phyloP scores from a whole-genome alignment of 2,888 invertebrate genomes.

The Balanococcus diminutus region DNA sequence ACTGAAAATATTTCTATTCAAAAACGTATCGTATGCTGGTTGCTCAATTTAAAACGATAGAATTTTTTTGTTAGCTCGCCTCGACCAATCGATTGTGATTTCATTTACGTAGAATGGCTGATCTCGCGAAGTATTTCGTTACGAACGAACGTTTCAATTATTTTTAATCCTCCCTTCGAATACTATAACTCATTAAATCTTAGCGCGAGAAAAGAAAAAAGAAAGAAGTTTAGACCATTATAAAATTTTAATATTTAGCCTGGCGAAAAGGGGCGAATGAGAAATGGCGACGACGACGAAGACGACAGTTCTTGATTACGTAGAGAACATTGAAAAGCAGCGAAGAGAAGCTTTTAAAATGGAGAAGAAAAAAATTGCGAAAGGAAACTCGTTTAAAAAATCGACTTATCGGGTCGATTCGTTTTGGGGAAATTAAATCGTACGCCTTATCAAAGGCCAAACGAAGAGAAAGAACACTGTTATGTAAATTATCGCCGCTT shows the following conservation, averaged over 20 bases:
- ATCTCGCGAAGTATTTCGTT: background rate
- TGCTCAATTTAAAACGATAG: background rate
- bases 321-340: no score
- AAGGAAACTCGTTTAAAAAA: background rate
- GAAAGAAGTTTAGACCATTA: background rate
- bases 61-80: background rate
- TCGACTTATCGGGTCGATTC: background rate
- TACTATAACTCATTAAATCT: background rate
- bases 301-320: background rate
- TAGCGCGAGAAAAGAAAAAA: background rate
- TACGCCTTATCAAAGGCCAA: background rate
- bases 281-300: background rate
- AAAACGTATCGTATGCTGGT: background rate
- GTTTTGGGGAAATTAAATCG: background rate
- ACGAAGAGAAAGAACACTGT: background rate
- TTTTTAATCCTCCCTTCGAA: background rate
- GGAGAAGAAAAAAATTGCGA: background rate
- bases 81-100: background rate
- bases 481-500: background rate
- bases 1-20: background rate
- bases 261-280: background rate
- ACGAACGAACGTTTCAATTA: background rate
- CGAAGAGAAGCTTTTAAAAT: background rate
- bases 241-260: background rate
- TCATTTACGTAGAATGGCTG: background rate